Base-by-base conservation (phyloP, 2,797 vertebrate genomes). In the Chelonia mydas region DNA sequence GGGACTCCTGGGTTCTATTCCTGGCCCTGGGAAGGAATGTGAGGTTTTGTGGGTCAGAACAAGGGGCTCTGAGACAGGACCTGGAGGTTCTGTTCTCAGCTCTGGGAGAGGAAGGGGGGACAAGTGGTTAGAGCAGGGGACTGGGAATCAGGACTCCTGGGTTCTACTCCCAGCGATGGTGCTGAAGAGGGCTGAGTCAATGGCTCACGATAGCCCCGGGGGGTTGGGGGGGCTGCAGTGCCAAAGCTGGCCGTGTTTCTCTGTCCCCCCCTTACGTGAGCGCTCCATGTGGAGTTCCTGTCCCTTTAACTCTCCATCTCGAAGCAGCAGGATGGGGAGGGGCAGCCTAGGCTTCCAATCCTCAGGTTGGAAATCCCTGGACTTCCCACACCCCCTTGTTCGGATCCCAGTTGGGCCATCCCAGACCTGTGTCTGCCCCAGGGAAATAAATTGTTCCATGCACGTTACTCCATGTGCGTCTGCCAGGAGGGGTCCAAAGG, bases 121-220 rank as follows among this genome's bases (percentile, higher is more conserved):
- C 10, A 19, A 15, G n/a, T 54, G 65, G 51, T 54, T 21, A 28
- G 31, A 17, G 33, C 33, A 9, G 11, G 9, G 9, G 25, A 12
- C 19, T 17, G 45, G 28, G 37, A 4, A 5, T 8, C 33, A 45
- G n/a, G 11, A 7, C 47, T 37, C 53, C 65, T 68, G 19, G n/a
- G 27, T 33, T 72, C 65, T 72, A 5, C 19, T 72, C n/a, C 19
- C n/a, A 41, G 65, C 19, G 41, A 21, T 11, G 19, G 9, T 72
- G 65, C 65, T 41, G 65, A 23, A 19, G 33, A 10, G 19, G 19
- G 17, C n/a, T 23, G 19, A 21, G n/a, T 41, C 65, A 11, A 41
- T 37, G 5, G 19, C n/a, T 5, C n/a, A n/a, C 19, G n/a, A 11
- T 23, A 41, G n/a, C 17, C 7, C 2, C 3, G 4, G 28, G 17